phyloP scores from a whole-genome alignment of 2,797 vertebrate species.

The Sylvilagus floridanus region DNA sequence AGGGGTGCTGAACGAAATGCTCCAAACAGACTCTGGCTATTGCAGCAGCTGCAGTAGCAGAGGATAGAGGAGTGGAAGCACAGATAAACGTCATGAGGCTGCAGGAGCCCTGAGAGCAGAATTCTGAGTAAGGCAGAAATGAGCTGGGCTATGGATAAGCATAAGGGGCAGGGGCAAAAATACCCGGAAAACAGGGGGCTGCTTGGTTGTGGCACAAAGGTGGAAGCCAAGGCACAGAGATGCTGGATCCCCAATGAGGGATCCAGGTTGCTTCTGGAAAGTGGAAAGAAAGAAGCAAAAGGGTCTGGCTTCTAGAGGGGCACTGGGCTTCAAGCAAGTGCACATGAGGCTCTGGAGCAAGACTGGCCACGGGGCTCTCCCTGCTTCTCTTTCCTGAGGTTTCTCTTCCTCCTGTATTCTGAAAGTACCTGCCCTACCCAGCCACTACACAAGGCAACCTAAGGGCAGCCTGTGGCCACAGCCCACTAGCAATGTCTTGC shows the following conservation, averaged over 20 bases:
- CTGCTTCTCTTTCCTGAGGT: background rate
- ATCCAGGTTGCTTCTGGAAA: background rate
- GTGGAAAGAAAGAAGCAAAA: background rate
- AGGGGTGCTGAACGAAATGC: background rate
- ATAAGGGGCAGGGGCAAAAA: background rate
- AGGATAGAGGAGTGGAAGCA: background rate
- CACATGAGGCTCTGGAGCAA: background rate
- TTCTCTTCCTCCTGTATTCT: background rate
- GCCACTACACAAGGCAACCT: background rate
- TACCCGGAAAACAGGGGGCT: background rate
- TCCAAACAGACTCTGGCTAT: background rate
- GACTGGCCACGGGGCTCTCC: background rate
- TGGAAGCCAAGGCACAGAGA: background rate
- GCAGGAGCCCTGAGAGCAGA: background rate
- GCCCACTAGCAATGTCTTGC: background rate
- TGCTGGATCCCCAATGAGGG: background rate
- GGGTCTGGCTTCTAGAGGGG: background rate
- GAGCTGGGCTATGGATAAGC: background rate
- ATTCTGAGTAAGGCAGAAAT: background rate
- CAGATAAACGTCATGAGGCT: background rate
- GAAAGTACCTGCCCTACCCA: background rate
- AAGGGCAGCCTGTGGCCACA: background rate
- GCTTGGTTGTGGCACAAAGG: background rate
- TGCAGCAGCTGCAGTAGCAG: background rate
- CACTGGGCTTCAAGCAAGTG: background rate